Evolutionary conservation across 2,113 vertebrate species (phyloP).

Genomic region (Aptenodytes patagonicus): DNA sequence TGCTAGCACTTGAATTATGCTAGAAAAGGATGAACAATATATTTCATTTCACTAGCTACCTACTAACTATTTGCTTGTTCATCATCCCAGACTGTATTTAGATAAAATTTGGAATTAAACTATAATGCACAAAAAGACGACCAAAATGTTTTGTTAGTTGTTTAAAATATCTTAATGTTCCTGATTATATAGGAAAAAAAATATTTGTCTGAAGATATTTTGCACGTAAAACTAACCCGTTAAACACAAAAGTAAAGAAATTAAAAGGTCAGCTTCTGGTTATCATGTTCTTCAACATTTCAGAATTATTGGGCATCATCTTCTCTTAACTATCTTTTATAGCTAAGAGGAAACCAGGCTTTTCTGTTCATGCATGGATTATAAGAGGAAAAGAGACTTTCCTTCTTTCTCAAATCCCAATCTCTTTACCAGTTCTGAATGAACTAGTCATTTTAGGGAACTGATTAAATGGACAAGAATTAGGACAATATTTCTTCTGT

Average conservation of each 20-base stretch:
- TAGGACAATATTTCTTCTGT: neutral
- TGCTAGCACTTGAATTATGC: neutral
- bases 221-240: neutral
- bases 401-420: neutral
- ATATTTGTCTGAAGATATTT: neutral
- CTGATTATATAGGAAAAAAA: neutral
- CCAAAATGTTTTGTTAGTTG: neutral
- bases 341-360: neutral
- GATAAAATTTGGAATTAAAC: neutral
- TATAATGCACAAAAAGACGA: neutral
- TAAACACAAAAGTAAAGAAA: neutral
- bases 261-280: neutral
- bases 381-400: neutral
- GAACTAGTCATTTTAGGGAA: neutral
- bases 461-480: neutral
- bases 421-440: neutral
- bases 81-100: neutral
- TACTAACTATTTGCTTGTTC: neutral
- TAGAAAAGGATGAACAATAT: neutral
- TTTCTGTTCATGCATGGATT: neutral
- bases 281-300: neutral
- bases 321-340: neutral
- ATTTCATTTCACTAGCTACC: neutral
- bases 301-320: neutral
- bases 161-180: neutral